These are phyloP conservation scores for Spodoptera littoralis DNA, from an alignment of 2,888 invertebrate species.

Conservation along the genomic window DNA sequence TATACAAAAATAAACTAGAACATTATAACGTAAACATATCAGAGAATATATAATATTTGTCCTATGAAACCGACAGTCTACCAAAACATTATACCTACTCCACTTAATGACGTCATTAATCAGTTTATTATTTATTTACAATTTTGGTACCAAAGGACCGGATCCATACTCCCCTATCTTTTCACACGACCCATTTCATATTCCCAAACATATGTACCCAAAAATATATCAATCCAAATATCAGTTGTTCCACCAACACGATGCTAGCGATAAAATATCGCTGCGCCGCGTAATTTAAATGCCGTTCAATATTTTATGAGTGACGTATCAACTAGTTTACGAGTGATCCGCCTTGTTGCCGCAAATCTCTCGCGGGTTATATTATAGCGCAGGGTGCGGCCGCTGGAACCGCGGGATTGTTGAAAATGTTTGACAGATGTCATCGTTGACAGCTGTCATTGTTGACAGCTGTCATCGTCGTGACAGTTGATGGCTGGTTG, in stretches of 20 bases:
- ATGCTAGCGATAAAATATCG: conserved; percentile 46
- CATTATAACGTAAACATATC: too few relatives aligned
- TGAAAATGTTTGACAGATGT: neutral
- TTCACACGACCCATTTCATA: conserved; percentile 26
- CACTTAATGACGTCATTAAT: too few relatives aligned
- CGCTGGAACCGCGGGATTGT: conserved; percentile 29
- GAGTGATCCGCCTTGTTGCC: conserved; percentile 64
- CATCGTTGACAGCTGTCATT: neutral
- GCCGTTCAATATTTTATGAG: conserved; percentile 62
- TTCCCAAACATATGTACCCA: conserved; percentile 39
- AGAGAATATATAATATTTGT: too few relatives aligned
- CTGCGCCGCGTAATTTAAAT: conserved; percentile 49
- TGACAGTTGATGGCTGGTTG: too few relatives aligned
- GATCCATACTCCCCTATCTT: neutral
- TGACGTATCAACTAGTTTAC: conserved; percentile 65
- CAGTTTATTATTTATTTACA: conserved; percentile 2
- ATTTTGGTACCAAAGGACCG: neutral
- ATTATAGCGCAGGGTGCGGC: conserved; percentile 49
- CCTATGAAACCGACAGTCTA: too few relatives aligned
- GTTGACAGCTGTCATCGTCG: neutral
- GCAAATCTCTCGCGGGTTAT: conserved; percentile 66
- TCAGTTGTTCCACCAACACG: conserved; percentile 22
- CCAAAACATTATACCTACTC: too few relatives aligned
- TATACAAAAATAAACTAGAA: too few relatives aligned
- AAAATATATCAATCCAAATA: conserved; percentile 42